Evolutionary conservation across 1,140 invertebrate species (phyloP), one percentile per base, ranked within the genome.

Genomic region (Calliopsis andreniformis): DNA sequence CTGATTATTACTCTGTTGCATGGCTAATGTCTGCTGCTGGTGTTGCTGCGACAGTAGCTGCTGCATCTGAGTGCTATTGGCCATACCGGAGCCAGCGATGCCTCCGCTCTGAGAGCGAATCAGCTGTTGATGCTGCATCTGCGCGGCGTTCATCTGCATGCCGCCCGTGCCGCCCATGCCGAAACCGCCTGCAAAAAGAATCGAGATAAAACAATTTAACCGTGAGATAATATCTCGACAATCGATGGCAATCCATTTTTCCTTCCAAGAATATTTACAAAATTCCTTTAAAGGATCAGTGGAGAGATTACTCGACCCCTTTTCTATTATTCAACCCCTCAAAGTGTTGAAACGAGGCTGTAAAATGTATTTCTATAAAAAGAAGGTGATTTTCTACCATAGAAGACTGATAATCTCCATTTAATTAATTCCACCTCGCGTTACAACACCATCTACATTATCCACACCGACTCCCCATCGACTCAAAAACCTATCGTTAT

Each of bases 21-120:
- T 93, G 82, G 94, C 93, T 18, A 94, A 88, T 2, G 92, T 92
- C 87, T 95, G 94, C 70, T 94, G 94, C 80, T 94, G 94, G 85
- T 93, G 93, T 53, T 93, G 93, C 79, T 94, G 93, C 85, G 93
- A 91, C 20, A 93, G 87, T 79, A 93, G 89, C 81, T 93, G 93
- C 80, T 94, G 93, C 89, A 94, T 93, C 72, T 91, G 89, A 59
- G 88, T 84, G 72, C 76, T 90, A 55, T 89, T 91, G 32, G 87
- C 76, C 89, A 90, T 89, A 58, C 89, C 88, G 28, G 86, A 70
- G 28, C 86, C 89, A 18, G 85, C 82, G 79, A 92, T 92, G 43
- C 87, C 88, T 28, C 88, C 84, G 69, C 89, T 87, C 76, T 92
- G 92, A 18, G 93, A 91, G 35, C 88, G 88, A 47, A 90, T 87